A percentile compares a stretch with the other conserved stretches of the same genome.
Evolutionary conservation across 2,888 invertebrate genomes (phyloP).

Genomic region (Stictocephala bisonia): DNA sequence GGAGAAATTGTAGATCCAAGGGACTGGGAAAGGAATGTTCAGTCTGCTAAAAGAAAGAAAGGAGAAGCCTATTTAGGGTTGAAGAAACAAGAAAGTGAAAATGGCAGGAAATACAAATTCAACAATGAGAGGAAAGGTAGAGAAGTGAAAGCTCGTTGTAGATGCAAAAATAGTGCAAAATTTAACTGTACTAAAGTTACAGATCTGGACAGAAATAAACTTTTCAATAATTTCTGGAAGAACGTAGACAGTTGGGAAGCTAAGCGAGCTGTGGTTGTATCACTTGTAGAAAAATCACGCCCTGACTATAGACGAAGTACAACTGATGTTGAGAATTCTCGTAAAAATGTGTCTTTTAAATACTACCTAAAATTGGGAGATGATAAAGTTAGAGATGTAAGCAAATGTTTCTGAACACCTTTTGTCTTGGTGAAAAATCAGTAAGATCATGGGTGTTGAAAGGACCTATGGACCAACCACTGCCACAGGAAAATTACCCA

Average conservation of each 20-base stretch:
- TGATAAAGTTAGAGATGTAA: conserved; percentile 34
- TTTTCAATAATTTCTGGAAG: conserved; percentile 42
- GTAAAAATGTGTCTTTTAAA: conserved; percentile 35
- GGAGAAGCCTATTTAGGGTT: conserved; percentile 38
- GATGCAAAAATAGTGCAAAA: conserved; percentile 30
- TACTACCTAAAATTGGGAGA: conserved; percentile 40
- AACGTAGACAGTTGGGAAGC: conserved; percentile 32
- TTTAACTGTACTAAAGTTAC: conserved; percentile 30
- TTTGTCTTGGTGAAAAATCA: conserved; percentile 34
- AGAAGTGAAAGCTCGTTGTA: conserved; percentile 23
- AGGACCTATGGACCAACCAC: conserved; percentile 23
- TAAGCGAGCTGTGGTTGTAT: conserved; percentile 22
- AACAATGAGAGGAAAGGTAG: conserved; percentile 14
- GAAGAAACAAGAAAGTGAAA: conserved; percentile 37
- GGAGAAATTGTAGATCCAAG: conserved; percentile 40
- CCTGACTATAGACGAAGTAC: conserved; percentile 25
- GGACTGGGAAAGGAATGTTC: conserved; percentile 34
- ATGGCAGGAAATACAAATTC: conserved; percentile 38
- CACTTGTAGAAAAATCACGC: conserved; percentile 37
- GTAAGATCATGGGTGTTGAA: conserved; percentile 37
- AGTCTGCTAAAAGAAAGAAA: conserved; percentile 38
- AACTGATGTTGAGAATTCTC: conserved; percentile 34
- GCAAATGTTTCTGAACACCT: conserved; percentile 42
- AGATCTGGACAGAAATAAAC: conserved; percentile 30
- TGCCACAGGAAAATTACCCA: conserved; percentile 9